These are phyloP conservation scores for Mystacornis crossleyi DNA, from an alignment of 2,113 vertebrate genomes.

Conservation along the genomic window DNA sequence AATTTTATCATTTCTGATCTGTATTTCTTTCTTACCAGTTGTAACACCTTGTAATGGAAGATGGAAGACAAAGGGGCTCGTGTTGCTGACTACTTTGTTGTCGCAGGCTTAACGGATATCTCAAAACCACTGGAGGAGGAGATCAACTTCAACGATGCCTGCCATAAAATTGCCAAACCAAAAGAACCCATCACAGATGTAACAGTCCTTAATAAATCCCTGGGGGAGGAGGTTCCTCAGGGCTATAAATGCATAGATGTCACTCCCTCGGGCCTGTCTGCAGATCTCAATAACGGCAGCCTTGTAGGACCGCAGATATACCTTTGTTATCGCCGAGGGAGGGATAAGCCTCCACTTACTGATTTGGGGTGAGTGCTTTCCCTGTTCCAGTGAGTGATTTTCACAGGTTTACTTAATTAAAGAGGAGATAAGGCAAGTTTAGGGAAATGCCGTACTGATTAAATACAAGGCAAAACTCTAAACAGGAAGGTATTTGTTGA, in stretches of 20 bases:
- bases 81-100: slow-evolving; percentile 98
- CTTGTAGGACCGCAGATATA: slow-evolving; percentile 94
- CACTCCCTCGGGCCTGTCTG: slow-evolving; percentile 92
- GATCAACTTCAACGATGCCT: slow-evolving; percentile 90
- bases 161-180: slow-evolving; percentile 86
- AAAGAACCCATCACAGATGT: slow-evolving; percentile 97
- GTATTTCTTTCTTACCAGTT: slow-evolving; percentile 53
- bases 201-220: slow-evolving; percentile 91
- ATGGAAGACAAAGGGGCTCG: slow-evolving; percentile 98
- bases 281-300: slow-evolving; percentile 95
- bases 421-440: neutral
- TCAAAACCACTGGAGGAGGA: slow-evolving; percentile 96
- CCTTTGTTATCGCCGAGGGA: slow-evolving; percentile 93
- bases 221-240: slow-evolving; percentile 92
- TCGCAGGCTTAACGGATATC: slow-evolving; percentile 91
- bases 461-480: neutral
- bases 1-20: neutral
- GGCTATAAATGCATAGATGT: slow-evolving; percentile 90
- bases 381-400: neutral
- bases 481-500: neutral
- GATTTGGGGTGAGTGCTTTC: slow-evolving; percentile 90
- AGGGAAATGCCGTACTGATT: neutral
- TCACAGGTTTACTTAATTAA: neutral
- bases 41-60: slow-evolving; percentile 83
- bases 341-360: slow-evolving; percentile 96